phyloP scores from a whole-genome alignment of 1,140 invertebrate genomes.

The Phymorhynchus buccinoides region DNA sequence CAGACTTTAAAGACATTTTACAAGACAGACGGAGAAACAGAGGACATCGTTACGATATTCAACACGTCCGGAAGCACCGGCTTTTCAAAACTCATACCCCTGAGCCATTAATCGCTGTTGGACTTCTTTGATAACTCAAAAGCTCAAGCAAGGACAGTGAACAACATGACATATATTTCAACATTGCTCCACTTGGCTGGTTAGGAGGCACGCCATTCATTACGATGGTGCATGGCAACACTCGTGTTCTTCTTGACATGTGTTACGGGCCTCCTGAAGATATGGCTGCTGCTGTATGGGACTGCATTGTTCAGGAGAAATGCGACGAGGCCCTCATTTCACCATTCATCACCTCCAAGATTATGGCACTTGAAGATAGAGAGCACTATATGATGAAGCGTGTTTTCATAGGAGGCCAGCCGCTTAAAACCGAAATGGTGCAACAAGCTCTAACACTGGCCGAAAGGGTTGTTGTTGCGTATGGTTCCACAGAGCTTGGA shows the following conservation, averaged over 20 bases:
- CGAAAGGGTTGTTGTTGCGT: not conserved
- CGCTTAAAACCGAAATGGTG: not conserved
- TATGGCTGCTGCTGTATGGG: not conserved
- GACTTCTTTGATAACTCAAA: no score
- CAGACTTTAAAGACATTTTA: not conserved
- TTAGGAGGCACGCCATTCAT: not conserved
- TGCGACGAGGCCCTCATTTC: not conserved
- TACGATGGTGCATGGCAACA: not conserved
- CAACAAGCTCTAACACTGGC: not conserved
- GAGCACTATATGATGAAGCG: not conserved
- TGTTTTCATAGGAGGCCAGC: not conserved
- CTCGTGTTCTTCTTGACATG: not conserved
- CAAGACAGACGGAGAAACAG: not conserved
- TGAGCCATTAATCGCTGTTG: not conserved
- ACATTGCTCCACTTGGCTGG: constrained; percentile 20
- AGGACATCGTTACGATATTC: constrained; percentile 4
- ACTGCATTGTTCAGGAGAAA: not conserved
- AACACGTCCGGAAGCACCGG: constrained; percentile 32
- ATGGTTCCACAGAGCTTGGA: not conserved
- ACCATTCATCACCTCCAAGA: not conserved
- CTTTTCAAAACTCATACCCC: constrained; percentile 9
- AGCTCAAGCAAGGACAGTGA: not conserved
- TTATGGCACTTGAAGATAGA: not conserved
- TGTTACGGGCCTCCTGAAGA: not conserved
- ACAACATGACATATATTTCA: not conserved